phyloP scores from a whole-genome alignment of 2,797 vertebrate species.

The Sebastolobus altivelis region DNA sequence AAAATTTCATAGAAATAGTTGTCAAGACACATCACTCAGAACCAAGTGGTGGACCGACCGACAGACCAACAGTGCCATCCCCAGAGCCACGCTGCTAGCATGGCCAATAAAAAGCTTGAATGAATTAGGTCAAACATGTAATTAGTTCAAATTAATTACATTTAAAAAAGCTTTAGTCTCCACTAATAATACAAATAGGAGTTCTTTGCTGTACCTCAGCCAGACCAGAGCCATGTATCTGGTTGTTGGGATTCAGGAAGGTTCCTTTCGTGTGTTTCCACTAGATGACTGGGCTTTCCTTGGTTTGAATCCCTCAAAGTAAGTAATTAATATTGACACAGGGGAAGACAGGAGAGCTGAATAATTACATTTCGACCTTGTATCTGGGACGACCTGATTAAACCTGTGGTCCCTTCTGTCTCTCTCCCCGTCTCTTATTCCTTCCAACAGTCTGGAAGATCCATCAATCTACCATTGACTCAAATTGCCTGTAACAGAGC shows the following conservation, averaged over 20 bases:
- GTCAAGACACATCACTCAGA: not conserved
- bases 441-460: slow-evolving; percentile 9
- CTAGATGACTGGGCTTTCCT: slow-evolving; percentile 13
- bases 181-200: not conserved
- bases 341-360: slow-evolving; percentile 44
- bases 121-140: no score
- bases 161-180: not conserved
- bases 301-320: slow-evolving; percentile 38
- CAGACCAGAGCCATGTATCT: not conserved
- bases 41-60: no score
- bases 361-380: slow-evolving; percentile 66
- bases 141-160: no score
- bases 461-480: slow-evolving; percentile 11
- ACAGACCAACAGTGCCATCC: no score
- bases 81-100: no score
- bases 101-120: no score
- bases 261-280: slow-evolving; percentile 6
- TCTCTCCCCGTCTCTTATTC: slow-evolving; percentile 10
- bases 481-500: slow-evolving; percentile 12
- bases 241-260: not conserved
- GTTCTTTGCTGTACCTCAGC: not conserved
- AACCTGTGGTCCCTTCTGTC: slow-evolving; percentile 11
- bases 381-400: slow-evolving; percentile 50
- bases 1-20: not conserved
- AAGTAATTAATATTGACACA: slow-evolving; percentile 58